These are phyloP conservation scores for Noctua pronuba DNA, from an alignment of 2,888 invertebrate species.

Conservation along the genomic window DNA sequence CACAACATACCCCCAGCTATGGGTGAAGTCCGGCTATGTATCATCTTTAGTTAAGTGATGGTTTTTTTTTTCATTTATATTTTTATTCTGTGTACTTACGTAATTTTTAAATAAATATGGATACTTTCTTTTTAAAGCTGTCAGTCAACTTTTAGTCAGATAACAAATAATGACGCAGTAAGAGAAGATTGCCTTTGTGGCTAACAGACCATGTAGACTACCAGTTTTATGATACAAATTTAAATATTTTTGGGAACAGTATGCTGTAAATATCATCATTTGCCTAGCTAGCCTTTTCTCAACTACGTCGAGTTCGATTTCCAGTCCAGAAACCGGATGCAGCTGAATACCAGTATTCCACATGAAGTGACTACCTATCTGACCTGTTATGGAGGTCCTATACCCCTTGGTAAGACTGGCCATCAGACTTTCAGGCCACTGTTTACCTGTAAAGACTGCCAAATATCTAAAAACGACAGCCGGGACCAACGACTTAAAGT, in stretches of 20 bases:
- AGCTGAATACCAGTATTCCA: not conserved
- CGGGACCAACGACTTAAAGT: not conserved
- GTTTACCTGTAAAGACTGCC: not conserved
- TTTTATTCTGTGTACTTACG: not conserved
- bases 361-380: not conserved
- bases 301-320: not conserved
- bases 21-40: too few relatives aligned
- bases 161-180: not conserved
- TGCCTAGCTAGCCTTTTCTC: not conserved
- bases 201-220: not conserved
- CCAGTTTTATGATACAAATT: not conserved
- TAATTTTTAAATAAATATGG: not conserved
- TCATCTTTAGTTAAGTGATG: too few relatives aligned
- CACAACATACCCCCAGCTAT: too few relatives aligned
- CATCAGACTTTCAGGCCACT: not conserved
- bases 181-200: not conserved
- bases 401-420: not conserved
- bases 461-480: not conserved
- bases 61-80: too few relatives aligned
- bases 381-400: too few relatives aligned
- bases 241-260: not conserved
- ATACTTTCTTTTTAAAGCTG: not conserved
- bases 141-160: not conserved
- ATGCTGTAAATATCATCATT: not conserved
- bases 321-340: not conserved